A percentile compares a stretch with the other conserved stretches of the same genome.
Conservation (phyloP, 2,797 vertebrate genomes). For the Epinephelus malabaricus region DNA sequence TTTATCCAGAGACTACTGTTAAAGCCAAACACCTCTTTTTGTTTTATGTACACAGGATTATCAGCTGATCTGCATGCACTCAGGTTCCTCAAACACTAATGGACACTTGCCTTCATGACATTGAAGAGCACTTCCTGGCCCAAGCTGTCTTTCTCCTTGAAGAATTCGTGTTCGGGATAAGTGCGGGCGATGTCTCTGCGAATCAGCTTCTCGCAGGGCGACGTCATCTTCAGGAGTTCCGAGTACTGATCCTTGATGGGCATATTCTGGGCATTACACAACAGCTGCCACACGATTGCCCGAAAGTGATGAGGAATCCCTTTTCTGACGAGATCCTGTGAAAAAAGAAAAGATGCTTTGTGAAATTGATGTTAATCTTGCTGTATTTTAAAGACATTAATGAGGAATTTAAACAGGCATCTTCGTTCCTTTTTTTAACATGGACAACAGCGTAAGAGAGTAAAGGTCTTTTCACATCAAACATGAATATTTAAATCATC, state of each 20-base stretch:
- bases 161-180: conserved; percentile 98
- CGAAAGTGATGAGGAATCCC: conserved; percentile 98
- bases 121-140: conserved; percentile 99
- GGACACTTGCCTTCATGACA: conserved; percentile 94
- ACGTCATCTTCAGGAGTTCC: conserved; percentile 98
- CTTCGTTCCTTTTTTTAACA: too few relatives aligned
- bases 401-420: background rate
- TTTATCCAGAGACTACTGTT: background rate
- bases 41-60: conserved; percentile 14
- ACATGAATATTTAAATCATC: too few relatives aligned
- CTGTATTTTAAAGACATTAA: background rate
- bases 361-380: background rate
- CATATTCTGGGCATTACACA: conserved; percentile 96
- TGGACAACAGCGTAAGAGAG: too few relatives aligned
- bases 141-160: conserved; percentile 98
- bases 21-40: background rate
- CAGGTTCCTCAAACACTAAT: conserved; percentile 9
- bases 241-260: conserved; percentile 99
- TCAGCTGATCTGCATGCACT: background rate
- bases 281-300: conserved; percentile 98
- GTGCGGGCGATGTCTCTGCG: conserved; percentile 98
- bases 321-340: conserved; percentile 96
- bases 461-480: too few relatives aligned
- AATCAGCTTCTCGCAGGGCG: conserved; percentile 97
- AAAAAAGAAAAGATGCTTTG: background rate